phyloP scores from a whole-genome alignment of 2,888 invertebrate genomes.

The Dynastes tityus region DNA sequence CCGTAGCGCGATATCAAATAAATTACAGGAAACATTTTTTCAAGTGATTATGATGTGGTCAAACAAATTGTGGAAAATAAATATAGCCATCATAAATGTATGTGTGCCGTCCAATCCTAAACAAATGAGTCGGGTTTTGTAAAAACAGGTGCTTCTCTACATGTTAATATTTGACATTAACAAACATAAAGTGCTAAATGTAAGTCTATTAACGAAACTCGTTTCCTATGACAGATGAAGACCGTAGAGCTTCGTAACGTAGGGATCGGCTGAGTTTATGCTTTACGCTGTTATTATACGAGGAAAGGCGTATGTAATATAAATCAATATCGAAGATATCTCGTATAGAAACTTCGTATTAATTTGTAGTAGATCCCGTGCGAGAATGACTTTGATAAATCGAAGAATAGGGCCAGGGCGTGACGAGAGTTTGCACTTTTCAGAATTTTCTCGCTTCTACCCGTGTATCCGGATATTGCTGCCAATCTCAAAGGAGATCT shows the following conservation, averaged over 20 bases:
- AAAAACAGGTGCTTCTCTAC: slow-evolving; percentile 51
- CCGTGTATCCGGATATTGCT: slow-evolving; percentile 71
- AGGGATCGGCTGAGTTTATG: background rate
- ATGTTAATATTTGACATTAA: slow-evolving; percentile 51
- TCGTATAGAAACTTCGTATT: background rate
- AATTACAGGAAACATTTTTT: slow-evolving; percentile 37
- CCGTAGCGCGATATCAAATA: slow-evolving; percentile 6
- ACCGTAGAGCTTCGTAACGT: slow-evolving; percentile 11
- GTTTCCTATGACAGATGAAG: slow-evolving; percentile 39
- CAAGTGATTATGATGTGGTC: slow-evolving; percentile 43
- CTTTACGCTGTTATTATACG: background rate
- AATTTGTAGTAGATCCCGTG: slow-evolving; percentile 16
- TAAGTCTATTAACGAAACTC: slow-evolving; percentile 48
- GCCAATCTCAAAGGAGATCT: slow-evolving; percentile 68
- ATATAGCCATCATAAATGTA: slow-evolving; percentile 43
- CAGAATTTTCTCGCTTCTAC: slow-evolving; percentile 55
- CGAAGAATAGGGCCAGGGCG: slow-evolving; percentile 3
- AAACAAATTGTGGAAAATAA: slow-evolving; percentile 46
- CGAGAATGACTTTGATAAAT: slow-evolving; percentile 13
- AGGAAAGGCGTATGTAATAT: background rate
- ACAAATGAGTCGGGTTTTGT: slow-evolving; percentile 50
- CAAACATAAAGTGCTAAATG: slow-evolving; percentile 50
- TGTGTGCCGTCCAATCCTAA: slow-evolving; percentile 37
- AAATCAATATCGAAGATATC: slow-evolving; percentile 1
- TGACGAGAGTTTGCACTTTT: slow-evolving; percentile 19